Evolutionary conservation across 2,797 vertebrate genomes (phyloP), one percentile per base, ranked within the genome.

Genomic region (Protosalanx chinensis): DNA sequence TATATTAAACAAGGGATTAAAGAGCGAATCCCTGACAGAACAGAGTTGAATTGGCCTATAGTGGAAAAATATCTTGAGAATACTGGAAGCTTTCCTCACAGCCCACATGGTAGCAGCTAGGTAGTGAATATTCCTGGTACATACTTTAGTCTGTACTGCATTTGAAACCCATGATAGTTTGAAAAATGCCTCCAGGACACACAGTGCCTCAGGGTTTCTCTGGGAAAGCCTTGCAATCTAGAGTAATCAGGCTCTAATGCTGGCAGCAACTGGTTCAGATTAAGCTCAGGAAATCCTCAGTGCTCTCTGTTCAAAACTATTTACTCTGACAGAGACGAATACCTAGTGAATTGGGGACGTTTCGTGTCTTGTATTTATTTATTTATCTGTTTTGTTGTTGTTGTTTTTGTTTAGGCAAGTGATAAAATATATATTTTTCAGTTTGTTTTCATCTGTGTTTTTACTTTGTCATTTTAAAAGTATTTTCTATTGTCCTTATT

Each of bases 261-360:
- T 84, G 77, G 84, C 90, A 86, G 89, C 86, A 89, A 92, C 92
- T 94, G 93, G 90, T 93, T 93, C 90, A 89, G 90, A 93, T 94
- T 93, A 94, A 88, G 85, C 86, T 89, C 91, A 93, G 93, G 93
- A 94, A 93, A 93, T 93, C 91, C 93, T 91, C 89, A 75, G 88
- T 93, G 91, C 93, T 92, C 92, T 92, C 91, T 91, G 93, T 90
- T 92, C 91, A 91, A 93, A 93, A 93, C 93, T 91, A 91, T 92
- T 90, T 91, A 93, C 85, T 83, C 87, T 92, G 91, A 94, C 91
- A 91, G 89, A 90, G 89, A 85, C 83, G 82, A 84, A 81, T 81
- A 75, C 80, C 84, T 76, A 78, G 84, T 73, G 82, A 80, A 67
- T 83, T 82, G 82, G 37, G 76, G 79, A 71, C 73, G 60, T 70